A percentile compares a stretch with the other conserved stretches of the same genome.
Conservation (phyloP, 2,888 invertebrate genomes). For the Drosophila rellima region DNA sequence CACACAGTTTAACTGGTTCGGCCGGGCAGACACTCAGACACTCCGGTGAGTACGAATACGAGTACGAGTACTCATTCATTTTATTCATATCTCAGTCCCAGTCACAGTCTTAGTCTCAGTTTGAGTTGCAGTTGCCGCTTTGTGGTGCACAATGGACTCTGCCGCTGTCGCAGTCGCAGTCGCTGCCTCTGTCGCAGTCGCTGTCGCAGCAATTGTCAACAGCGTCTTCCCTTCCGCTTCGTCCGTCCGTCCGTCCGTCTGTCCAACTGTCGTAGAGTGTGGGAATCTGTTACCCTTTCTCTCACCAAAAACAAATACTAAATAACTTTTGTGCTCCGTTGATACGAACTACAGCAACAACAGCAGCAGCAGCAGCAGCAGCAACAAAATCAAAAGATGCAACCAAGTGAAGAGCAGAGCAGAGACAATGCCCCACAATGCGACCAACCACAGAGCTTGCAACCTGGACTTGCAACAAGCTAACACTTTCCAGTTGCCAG, state of each 20-base stretch:
- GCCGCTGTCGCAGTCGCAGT: conserved; percentile 17
- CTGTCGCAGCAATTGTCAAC: conserved; percentile 66
- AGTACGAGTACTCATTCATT: conserved; percentile 59
- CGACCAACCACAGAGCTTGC: conserved; percentile 64
- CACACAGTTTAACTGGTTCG: conserved; percentile 64
- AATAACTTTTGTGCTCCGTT: conserved; percentile 68
- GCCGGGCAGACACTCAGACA: not conserved
- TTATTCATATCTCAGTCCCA: conserved; percentile 55
- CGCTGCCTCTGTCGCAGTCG: conserved; percentile 22
- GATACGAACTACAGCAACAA: conserved; percentile 43
- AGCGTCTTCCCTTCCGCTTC: conserved; percentile 38
- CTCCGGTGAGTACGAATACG: too few relatives aligned
- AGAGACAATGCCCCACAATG: conserved; percentile 28
- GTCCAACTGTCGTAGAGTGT: conserved; percentile 64
- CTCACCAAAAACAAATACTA: conserved; percentile 66
- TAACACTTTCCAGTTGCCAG: conserved; percentile 39
- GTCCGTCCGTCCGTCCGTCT: conserved; percentile 22
- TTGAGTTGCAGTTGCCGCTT: conserved; percentile 17
- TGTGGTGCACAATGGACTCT: conserved; percentile 18
- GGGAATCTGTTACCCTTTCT: conserved; percentile 84
- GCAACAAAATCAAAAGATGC: not conserved
- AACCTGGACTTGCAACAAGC: conserved; percentile 48
- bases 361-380: not conserved
- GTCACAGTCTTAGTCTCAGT: conserved; percentile 17
- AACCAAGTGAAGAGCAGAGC: conserved; percentile 12